Evolutionary conservation across 2,113 vertebrate species (phyloP).

Genomic region (Phylloscopus trochilus): DNA sequence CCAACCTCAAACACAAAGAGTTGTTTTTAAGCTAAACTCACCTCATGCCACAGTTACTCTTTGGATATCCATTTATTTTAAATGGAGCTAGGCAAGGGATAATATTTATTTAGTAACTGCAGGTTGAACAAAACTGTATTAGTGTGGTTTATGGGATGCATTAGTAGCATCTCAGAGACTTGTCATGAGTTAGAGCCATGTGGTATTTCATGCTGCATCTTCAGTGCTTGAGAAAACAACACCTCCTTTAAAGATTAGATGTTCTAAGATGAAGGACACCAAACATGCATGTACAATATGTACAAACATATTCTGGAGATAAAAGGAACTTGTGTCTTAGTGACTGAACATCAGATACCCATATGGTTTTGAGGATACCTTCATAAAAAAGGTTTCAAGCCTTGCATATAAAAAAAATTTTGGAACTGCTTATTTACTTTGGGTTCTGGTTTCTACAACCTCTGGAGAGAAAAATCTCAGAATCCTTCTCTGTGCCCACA

Average conservation of each 20-base stretch:
- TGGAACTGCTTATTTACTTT: background rate
- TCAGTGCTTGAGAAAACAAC: background rate
- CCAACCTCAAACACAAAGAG: background rate
- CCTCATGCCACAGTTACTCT: background rate
- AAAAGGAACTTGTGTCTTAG: background rate
- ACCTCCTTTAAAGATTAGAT: background rate
- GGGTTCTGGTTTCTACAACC: background rate
- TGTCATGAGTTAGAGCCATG: background rate
- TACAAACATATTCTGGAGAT: background rate
- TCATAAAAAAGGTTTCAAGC: background rate
- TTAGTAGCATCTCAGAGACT: background rate
- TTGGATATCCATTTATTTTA: background rate
- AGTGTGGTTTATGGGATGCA: background rate
- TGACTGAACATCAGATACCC: background rate
- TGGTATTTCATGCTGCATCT: background rate
- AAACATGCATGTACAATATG: too few species aligned
- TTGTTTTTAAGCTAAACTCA: background rate
- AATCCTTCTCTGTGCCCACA: background rate
- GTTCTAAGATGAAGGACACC: background rate
- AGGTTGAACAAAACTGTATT: background rate
- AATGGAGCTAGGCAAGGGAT: background rate
- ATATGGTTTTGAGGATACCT: background rate
- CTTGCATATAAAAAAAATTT: background rate
- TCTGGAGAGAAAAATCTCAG: background rate
- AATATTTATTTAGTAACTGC: background rate